These are phyloP conservation scores for Calephelis perditalis DNA, from an alignment of 2,888 invertebrate genomes.

Conservation along the genomic window DNA sequence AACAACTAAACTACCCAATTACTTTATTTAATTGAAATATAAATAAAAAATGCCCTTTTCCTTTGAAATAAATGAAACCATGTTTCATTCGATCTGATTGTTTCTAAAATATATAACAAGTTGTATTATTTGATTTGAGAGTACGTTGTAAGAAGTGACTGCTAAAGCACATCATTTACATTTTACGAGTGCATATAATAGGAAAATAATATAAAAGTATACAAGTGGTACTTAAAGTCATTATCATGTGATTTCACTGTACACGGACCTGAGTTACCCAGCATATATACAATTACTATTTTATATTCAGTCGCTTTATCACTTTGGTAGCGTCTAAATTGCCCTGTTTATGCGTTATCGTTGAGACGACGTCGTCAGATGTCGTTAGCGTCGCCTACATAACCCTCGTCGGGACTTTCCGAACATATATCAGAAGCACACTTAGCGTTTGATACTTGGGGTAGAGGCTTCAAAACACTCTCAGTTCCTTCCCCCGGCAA, in stretches of 20 bases:
- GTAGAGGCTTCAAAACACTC: constrained; percentile 59
- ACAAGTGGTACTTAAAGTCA: constrained; percentile 12
- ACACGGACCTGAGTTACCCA: constrained; percentile 28
- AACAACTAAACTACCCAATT: no score
- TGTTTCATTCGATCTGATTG: no score
- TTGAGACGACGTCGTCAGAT: constrained; percentile 80
- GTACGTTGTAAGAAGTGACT: no score
- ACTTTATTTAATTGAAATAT: no score
- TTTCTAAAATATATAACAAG: no score
- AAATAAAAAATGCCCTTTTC: no score
- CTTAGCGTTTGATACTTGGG: constrained; percentile 68
- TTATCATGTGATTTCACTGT: constrained; percentile 31
- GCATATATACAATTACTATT: constrained; percentile 50
- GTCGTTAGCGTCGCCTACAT: constrained; percentile 88
- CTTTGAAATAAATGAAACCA: no score
- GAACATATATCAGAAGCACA: constrained; percentile 77
- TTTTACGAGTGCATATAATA: neutral
- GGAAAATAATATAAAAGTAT: constrained; percentile 13
- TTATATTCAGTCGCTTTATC: constrained; percentile 75
- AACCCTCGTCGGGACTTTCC: constrained; percentile 92
- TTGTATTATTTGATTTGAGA: no score
- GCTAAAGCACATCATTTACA: neutral
- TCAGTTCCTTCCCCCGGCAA: constrained; percentile 61
- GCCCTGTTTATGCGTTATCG: constrained; percentile 64
- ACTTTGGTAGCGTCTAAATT: constrained; percentile 67